A percentile compares a stretch with the other conserved stretches of the same genome.
phyloP scores from a whole-genome alignment of 2,797 vertebrate genomes.

The Enteromius afrohamiltoni region DNA sequence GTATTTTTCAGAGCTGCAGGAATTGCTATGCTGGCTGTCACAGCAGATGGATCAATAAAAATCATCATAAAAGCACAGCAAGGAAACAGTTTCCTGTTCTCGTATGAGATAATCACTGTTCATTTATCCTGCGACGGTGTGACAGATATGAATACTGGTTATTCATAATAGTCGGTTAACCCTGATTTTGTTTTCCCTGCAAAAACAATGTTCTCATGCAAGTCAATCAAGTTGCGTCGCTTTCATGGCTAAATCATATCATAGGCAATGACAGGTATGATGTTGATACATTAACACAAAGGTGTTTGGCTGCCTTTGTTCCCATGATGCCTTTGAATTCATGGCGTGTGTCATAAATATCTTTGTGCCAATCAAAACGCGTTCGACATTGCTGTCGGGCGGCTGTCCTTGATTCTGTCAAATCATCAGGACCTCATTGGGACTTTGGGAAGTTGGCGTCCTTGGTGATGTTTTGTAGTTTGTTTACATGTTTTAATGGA shows the following conservation, averaged over 20 bases:
- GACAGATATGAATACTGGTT: slow-evolving; percentile 52
- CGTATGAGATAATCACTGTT: slow-evolving; percentile 48
- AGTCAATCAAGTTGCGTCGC: slow-evolving; percentile 56
- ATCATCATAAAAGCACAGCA: slow-evolving; percentile 50
- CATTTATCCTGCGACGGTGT: slow-evolving; percentile 55
- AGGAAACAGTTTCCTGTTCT: slow-evolving; percentile 30
- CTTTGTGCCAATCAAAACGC: slow-evolving; percentile 36
- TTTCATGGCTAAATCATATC: slow-evolving; percentile 46
- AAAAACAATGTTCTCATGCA: slow-evolving; percentile 50
- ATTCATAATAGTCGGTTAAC: slow-evolving; percentile 60
- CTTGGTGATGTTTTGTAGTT: slow-evolving; percentile 45
- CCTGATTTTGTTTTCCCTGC: slow-evolving; percentile 54
- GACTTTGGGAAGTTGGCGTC: slow-evolving; percentile 56
- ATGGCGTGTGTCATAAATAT: slow-evolving; percentile 44
- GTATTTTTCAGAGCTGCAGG: slow-evolving; percentile 19
- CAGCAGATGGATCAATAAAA: slow-evolving; percentile 52
- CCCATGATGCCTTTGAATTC: slow-evolving; percentile 35
- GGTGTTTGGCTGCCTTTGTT: slow-evolving; percentile 42
- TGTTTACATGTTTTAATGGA: slow-evolving; percentile 35
- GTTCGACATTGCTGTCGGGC: slow-evolving; percentile 40
- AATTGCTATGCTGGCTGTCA: slow-evolving; percentile 51
- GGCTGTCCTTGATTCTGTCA: slow-evolving; percentile 58
- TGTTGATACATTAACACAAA: slow-evolving; percentile 50
- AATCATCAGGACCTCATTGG: slow-evolving; percentile 39
- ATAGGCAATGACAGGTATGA: slow-evolving; percentile 52